phyloP scores from a whole-genome alignment of 2,888 invertebrate genomes.

The Parnassius mnemosyne region DNA sequence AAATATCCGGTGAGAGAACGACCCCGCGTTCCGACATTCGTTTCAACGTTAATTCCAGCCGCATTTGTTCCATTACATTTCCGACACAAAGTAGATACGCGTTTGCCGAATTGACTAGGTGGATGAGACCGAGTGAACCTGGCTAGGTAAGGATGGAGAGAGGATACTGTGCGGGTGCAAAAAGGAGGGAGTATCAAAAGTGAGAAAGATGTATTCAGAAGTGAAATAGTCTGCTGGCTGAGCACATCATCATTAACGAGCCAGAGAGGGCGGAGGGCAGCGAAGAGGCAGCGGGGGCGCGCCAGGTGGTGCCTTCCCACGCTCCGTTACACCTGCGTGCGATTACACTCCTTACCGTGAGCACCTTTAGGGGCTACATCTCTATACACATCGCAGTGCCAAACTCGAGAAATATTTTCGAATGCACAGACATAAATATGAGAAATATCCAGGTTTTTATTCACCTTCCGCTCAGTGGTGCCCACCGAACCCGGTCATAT shows the following conservation, averaged over 20 bases:
- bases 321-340: slow-evolving; percentile 67
- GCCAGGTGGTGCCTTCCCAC: slow-evolving; percentile 82
- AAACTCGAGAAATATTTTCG: slow-evolving; percentile 73
- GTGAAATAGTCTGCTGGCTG: slow-evolving; percentile 88
- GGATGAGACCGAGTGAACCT: slow-evolving; percentile 76
- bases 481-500: slow-evolving; percentile 51
- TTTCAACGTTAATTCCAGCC: slow-evolving; percentile 79
- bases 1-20: slow-evolving; percentile 73
- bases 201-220: slow-evolving; percentile 84
- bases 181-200: slow-evolving; percentile 72
- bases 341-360: slow-evolving; percentile 65
- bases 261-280: slow-evolving; percentile 81
- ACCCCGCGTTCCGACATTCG: slow-evolving; percentile 78
- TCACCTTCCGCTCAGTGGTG: slow-evolving; percentile 57
- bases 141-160: slow-evolving; percentile 57
- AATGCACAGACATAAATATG: slow-evolving; percentile 79
- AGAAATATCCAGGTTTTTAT: slow-evolving; percentile 77
- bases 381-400: slow-evolving; percentile 45
- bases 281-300: slow-evolving; percentile 81
- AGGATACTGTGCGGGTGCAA: slow-evolving; percentile 46
- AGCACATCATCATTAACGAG: slow-evolving; percentile 90
- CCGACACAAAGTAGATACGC: slow-evolving; percentile 80
- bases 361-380: slow-evolving; percentile 58
- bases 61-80: slow-evolving; percentile 81
- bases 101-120: slow-evolving; percentile 80